Conservation (phyloP, 92 coral and sea anemone species). For the Porites evermanni region DNA sequence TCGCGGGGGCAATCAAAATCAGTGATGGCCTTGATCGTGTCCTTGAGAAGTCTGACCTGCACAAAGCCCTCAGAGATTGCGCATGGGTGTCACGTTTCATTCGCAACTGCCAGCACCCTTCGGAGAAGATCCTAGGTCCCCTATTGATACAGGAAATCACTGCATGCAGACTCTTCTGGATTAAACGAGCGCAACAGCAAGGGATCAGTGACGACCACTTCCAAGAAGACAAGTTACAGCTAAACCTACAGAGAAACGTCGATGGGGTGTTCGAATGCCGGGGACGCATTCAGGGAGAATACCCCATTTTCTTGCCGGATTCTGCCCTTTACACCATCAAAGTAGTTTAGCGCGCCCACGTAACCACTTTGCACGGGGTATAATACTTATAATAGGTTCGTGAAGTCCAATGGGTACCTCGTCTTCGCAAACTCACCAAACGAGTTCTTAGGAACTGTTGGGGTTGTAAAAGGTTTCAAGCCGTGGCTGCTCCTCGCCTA, state of each 20-base stretch:
- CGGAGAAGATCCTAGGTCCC: conserved; percentile 39
- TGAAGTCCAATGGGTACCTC: too few species aligned
- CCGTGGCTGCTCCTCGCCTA: too few species aligned
- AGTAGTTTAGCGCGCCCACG: conserved; percentile 38
- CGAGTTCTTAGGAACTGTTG: too few species aligned
- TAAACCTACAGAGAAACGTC: conserved; percentile 41
- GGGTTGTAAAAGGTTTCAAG: too few species aligned
- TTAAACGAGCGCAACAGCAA: conserved; percentile 44
- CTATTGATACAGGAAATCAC: conserved; percentile 39
- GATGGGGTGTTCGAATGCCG: conserved; percentile 42
- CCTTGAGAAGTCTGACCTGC: conserved; percentile 50
- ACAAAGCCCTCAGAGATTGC: conserved; percentile 51
- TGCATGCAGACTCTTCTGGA: conserved; percentile 26
- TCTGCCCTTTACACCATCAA: conserved; percentile 15
- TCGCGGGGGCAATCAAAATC: conserved; percentile 30
- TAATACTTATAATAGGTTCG: too few species aligned
- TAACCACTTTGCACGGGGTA: too few species aligned
- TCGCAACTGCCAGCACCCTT: conserved; percentile 37
- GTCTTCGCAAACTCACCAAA: too few species aligned
- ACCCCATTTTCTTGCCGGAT: conserved; percentile 47
- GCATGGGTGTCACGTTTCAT: conserved; percentile 56
- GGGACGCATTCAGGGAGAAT: conserved; percentile 51
- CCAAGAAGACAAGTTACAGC: conserved; percentile 27
- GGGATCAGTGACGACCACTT: conserved; percentile 26
- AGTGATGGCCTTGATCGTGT: conserved; percentile 52